Percentiles rank a stretch among this genome's conserved stretches.
These are phyloP conservation scores for Brienomyrus longianalis DNA, from an alignment of 2,113 vertebrate genomes.

Conservation along the genomic window DNA sequence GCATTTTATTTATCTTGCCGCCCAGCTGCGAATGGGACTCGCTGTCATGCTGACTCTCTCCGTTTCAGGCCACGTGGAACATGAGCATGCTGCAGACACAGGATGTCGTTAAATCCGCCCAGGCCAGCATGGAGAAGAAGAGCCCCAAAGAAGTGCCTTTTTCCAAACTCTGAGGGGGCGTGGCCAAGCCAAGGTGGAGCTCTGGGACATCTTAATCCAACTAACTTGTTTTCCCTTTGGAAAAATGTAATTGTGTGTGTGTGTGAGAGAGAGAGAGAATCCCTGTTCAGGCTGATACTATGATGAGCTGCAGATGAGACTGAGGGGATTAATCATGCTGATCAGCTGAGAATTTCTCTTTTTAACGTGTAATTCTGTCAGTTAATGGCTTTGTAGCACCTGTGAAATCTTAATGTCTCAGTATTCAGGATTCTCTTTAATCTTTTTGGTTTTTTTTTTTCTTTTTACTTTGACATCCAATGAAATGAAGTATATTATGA, in stretches of 20 bases:
- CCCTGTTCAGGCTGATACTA: neutral
- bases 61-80: constrained; percentile 71
- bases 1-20: neutral
- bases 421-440: neutral
- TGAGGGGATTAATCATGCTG: neutral
- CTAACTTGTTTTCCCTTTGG: neutral
- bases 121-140: constrained; percentile 76
- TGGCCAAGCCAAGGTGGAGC: neutral
- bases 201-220: neutral
- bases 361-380: neutral
- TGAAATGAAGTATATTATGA: neutral
- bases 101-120: constrained; percentile 71
- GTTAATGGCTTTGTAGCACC: neutral
- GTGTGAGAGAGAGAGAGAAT: neutral
- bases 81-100: constrained; percentile 86
- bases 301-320: neutral
- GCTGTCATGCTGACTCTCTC: neutral
- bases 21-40: neutral
- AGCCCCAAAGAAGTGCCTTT: constrained; percentile 54
- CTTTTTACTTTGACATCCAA: neutral
- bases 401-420: neutral
- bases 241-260: neutral
- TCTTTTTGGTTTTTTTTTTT: neutral
- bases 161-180: constrained; percentile 66
- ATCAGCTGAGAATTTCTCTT: neutral